Base-by-base conservation (phyloP, 2,113 vertebrate species). In the Trogon surrucura region DNA sequence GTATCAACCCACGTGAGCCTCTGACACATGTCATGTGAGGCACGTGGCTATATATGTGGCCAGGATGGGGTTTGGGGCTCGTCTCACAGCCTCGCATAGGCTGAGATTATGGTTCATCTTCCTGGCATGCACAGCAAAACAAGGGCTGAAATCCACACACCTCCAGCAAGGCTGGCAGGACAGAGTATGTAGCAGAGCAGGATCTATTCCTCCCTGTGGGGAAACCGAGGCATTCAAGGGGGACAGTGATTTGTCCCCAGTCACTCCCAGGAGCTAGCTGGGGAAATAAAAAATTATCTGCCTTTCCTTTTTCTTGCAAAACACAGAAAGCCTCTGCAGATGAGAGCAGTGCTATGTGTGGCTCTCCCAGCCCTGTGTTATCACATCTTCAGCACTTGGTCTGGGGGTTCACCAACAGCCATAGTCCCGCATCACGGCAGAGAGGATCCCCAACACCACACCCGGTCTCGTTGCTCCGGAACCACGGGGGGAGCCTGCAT, bases 51-150 rank as follows among this genome's bases (percentile, higher is more conserved):
- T 45, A 3, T 75, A 13, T 23, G 48, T 51, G 92, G n/a, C 6
- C 4, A 51, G 34, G 58, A 5, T 5, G 19, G 57, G 50, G 54
- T 85, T 77, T 4, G 44, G 50, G 78, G 41, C 26, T 77, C 26
- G 6, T 12, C 64, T 65, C 34, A n/a, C 34, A 61, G 58, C 64
- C 75, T 77, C 73, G 10, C 36, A 1, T 2, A 6, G 32, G 29
- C 22, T 34, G 17, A 60, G 14, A 16, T 34, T 60, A 29, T 0
- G 2, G 51, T 20, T 56, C 4, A 0, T 30, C 58, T 41, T 45
- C 56, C 61, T 3, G 6, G 25, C 0, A 0, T 8, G 32, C 9
- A 0, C 69, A 48, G 83, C 36, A 41, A 18, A 66, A 7, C 0
- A 1, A 32, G 53, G 44, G 26, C 65, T 85, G 66, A 29, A 36